Evolutionary conservation across 2,888 invertebrate genomes (phyloP), one percentile per base, ranked within the genome.

Genomic region (Hydrotaea cyrtoneurina): DNA sequence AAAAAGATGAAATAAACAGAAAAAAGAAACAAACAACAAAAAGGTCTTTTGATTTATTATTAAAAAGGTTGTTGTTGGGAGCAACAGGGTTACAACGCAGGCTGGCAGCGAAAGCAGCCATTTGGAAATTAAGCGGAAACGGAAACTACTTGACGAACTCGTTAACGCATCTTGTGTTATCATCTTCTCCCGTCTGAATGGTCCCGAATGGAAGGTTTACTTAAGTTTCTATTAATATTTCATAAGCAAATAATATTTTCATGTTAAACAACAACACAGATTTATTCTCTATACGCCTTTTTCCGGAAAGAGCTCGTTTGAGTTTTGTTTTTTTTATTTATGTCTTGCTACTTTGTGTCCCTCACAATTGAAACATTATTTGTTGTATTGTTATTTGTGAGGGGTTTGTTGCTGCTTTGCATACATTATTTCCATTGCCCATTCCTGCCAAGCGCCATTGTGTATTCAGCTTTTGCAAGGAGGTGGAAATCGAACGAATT

Each of bases 21-120:
- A 39, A 26, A 26, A 55, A 55, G 19, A 59, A 59, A 57, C 21
- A 66, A 46, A 46, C n/a, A 31, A 69, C 19, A 69, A 69, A 62
- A 66, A 11, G 69, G 69, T 23, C 69, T 69, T 69, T 69, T 46
- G 69, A 69, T 69, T 46, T 46, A 69, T 69, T 69, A 69, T 69
- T 69, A 43, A 69, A 69, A 21, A 46, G 69, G 59, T 59, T 15
- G 59, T 13, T 39, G 50, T 3, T n/a, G 50, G 15, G 11, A 53
- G 53, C 2, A 17, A 53, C 8, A 53, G n/a, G 62, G 15, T n/a
- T n/a, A n/a, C n/a, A 64, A 64, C n/a, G 26, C 62, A 62, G 31
- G 17, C 2, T 11, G 11, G 11, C 59, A 64, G 11, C 2, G 23
- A 15, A 31, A 19, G 15, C 2, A 5, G 26, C 26, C 26, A 59